Conservation (phyloP, 2,797 vertebrate genomes). For the Tragopan temminckii region DNA sequence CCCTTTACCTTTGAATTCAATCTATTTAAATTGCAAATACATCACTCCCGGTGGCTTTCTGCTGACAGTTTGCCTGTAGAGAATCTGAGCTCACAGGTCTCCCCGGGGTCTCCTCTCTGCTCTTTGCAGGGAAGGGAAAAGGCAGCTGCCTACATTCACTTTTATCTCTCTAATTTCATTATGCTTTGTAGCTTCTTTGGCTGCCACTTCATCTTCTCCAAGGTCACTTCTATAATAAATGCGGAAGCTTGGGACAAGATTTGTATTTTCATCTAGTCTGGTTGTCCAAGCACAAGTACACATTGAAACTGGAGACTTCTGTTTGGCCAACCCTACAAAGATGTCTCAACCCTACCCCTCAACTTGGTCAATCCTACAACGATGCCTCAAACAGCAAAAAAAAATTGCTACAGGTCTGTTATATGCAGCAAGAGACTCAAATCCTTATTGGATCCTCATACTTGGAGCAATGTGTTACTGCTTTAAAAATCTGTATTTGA, state of each 20-base stretch:
- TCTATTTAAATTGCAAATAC: slow-evolving; percentile 30
- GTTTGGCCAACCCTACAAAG: not conserved
- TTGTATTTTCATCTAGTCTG: not conserved
- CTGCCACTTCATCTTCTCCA: not conserved
- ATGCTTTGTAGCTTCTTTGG: not conserved
- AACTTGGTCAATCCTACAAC: not conserved
- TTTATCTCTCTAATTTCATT: slow-evolving; percentile 37
- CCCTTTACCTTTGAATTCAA: not conserved
- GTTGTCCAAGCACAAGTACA: accelerated
- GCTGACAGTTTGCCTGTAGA: not conserved
- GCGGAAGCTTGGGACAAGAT: not conserved
- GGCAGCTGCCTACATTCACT: not conserved
- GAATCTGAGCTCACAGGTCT: not conserved
- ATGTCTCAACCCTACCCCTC: not conserved
- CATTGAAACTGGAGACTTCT: not conserved
- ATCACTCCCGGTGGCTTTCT: not conserved
- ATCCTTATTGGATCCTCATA: not conserved
- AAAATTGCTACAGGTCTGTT: not conserved
- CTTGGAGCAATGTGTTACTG: not conserved
- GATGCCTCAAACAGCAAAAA: not conserved
- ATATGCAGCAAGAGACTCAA: not conserved
- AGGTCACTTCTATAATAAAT: not conserved
- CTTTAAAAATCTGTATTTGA: not conserved
- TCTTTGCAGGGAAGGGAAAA: not conserved
- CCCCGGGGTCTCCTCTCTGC: not conserved